Percentiles rank a stretch among this genome's conserved stretches.
phyloP scores from a whole-genome alignment of 2,113 vertebrate species.

The Megaceryle torquata region DNA sequence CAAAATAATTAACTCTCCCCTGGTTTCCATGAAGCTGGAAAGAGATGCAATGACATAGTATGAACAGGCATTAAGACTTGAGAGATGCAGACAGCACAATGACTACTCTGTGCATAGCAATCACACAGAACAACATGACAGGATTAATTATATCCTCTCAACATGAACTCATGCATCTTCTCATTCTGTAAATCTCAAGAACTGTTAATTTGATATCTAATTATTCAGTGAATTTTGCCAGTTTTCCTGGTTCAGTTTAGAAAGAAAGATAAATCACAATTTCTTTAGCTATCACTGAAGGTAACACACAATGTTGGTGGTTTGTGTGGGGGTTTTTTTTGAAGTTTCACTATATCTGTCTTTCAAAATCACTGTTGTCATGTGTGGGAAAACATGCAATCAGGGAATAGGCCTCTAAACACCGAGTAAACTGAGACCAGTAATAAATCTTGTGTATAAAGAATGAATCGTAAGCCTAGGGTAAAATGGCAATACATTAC shows the following conservation, averaged over 20 bases:
- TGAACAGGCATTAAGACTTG: background rate
- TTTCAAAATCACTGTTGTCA: background rate
- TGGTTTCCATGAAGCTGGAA: background rate
- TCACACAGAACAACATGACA: background rate
- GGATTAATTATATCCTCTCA: background rate
- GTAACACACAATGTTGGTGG: background rate
- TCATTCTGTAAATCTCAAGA: background rate
- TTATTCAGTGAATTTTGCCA: background rate
- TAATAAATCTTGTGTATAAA: background rate
- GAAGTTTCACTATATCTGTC: background rate
- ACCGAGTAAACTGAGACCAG: background rate
- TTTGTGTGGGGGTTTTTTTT: background rate
- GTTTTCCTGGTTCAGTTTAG: background rate
- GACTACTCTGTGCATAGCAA: background rate
- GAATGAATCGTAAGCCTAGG: background rate
- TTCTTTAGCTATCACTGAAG: background rate
- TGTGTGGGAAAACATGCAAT: background rate
- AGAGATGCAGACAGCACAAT: background rate
- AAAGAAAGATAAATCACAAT: background rate
- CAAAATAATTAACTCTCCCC: constrained; percentile 1
- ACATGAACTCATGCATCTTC: background rate
- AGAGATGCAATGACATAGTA: background rate
- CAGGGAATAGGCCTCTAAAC: background rate
- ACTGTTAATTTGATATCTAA: background rate
- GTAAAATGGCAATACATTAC: background rate